phyloP scores from a whole-genome alignment of 2,797 vertebrate species.

The Notamacropus eugenii region DNA sequence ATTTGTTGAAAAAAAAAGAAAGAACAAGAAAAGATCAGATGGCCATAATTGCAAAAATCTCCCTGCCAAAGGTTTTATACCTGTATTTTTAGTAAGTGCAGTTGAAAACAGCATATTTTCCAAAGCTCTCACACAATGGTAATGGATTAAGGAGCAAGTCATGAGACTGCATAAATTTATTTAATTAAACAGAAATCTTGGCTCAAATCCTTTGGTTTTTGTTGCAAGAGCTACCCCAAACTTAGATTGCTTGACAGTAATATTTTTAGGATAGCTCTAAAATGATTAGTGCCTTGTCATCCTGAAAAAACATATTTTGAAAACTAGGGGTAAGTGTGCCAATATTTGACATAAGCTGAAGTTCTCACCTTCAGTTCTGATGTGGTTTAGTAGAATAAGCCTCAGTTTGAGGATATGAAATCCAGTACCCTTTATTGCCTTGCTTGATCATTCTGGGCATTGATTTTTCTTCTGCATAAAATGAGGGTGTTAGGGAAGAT shows the following conservation, averaged over 20 bases:
- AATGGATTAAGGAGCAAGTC: not conserved
- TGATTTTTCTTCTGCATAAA: not conserved
- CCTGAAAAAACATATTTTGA: not conserved
- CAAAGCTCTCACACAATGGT: not conserved
- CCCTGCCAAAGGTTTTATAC: constrained; percentile 15
- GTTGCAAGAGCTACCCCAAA: not conserved
- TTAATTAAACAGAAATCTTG: not conserved
- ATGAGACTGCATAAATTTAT: not conserved
- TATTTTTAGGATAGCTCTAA: not conserved
- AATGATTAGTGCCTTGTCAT: not conserved
- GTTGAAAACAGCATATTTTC: constrained; percentile 12
- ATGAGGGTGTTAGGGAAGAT: not conserved
- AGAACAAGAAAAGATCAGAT: not conserved
- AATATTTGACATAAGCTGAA: not conserved
- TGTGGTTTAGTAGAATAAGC: not conserved
- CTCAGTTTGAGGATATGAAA: not conserved
- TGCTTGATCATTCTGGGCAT: not conserved
- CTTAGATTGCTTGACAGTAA: not conserved
- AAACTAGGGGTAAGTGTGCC: not conserved
- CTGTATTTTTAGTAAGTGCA: constrained; percentile 9
- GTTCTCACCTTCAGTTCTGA: not conserved
- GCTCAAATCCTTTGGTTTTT: not conserved
- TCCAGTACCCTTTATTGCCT: not conserved
- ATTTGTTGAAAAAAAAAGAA: not conserved
- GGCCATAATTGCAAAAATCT: constrained; percentile 25